Evolutionary conservation across 2,888 invertebrate genomes (phyloP), one percentile per base, ranked within the genome.

Genomic region (Drosophila ezoana): DNA sequence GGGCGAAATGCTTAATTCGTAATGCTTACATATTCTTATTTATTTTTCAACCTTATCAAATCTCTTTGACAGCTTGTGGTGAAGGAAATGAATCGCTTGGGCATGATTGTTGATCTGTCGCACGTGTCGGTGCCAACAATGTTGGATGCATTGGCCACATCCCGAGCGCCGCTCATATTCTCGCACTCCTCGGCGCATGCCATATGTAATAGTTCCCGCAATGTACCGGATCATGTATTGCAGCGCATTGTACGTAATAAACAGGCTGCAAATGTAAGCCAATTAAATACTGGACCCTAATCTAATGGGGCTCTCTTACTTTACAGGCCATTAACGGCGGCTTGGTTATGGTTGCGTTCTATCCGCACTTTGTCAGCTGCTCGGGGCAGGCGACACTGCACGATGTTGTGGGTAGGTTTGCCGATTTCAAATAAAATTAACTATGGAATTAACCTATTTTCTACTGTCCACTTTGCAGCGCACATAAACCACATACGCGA

Each of bases 401-500:
- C 63, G 94, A 94, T 87, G 94, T 95, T 66, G 94, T 94, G 76
- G 94, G 95, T 95, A 91, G 91, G 93, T 92, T 40, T 37, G 10
- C 10, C 5, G 3, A n/a, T 2, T 44, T 4, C 9, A 8, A 11
- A 4, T 4, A 3, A 6, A 23, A 13, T 41, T 43, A 14, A 37
- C n/a, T 41, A 14, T 14, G 14, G 11, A 13, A 1, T 41, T 38
- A 49, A 69, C 35, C 4, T 28, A 44, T 32, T 49, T 49, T 13
- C 1, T 18, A n/a, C 32, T 62, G 16, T 44, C 11, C 45, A 8
- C 40, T 44, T 52, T 79, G 32, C 93, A 97, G 97, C 96, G 70
- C 97, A 97, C 93, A 97, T 97, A 92, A 97, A 97, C 94, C 97
- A 97, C 92, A 96, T 97, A 90, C 94, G 96, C 76, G 95, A 96